phyloP scores from a whole-genome alignment of 2,888 invertebrate genomes.

The Osmoderma eremita region DNA sequence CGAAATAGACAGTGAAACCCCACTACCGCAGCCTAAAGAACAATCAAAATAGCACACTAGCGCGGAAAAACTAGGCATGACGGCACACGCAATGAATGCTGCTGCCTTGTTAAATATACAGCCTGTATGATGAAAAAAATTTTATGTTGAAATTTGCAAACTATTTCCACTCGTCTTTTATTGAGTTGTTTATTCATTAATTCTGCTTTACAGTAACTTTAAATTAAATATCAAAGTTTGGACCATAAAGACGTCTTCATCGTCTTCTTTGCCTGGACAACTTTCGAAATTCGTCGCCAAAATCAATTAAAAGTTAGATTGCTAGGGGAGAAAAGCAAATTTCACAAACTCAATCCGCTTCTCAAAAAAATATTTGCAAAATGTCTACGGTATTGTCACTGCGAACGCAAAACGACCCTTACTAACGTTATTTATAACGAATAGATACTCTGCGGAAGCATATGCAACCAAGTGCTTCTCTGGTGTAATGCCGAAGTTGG shows the following conservation, averaged over 20 bases:
- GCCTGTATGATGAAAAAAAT: too few species aligned
- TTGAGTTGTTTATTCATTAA: constrained; percentile 15
- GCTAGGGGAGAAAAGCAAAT: constrained; percentile 7
- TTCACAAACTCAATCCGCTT: constrained; percentile 1
- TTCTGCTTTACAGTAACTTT: constrained; percentile 10
- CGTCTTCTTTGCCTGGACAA: constrained; percentile 19
- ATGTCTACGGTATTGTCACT: constrained; percentile 5
- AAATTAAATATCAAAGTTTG: constrained; percentile 23
- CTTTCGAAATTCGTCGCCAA: constrained; percentile 14
- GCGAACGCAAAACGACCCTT: not conserved
- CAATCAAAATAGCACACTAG: too few species aligned
- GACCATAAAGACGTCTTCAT: constrained; percentile 37
- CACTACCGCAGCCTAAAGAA: too few species aligned
- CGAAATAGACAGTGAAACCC: too few species aligned
- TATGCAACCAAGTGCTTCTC: constrained; percentile 26
- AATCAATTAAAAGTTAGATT: constrained; percentile 18
- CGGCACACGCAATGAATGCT: too few species aligned
- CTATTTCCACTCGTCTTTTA: too few species aligned
- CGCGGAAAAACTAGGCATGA: too few species aligned
- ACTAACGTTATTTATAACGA: constrained; percentile 17
- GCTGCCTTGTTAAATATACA: too few species aligned
- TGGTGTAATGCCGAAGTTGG: constrained; percentile 3
- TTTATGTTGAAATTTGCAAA: too few species aligned
- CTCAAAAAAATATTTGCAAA: not conserved
- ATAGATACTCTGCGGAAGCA: constrained; percentile 1